Evolutionary conservation across 2,113 vertebrate species (phyloP), one percentile per base, ranked within the genome.

Genomic region (Urocitellus parryii): DNA sequence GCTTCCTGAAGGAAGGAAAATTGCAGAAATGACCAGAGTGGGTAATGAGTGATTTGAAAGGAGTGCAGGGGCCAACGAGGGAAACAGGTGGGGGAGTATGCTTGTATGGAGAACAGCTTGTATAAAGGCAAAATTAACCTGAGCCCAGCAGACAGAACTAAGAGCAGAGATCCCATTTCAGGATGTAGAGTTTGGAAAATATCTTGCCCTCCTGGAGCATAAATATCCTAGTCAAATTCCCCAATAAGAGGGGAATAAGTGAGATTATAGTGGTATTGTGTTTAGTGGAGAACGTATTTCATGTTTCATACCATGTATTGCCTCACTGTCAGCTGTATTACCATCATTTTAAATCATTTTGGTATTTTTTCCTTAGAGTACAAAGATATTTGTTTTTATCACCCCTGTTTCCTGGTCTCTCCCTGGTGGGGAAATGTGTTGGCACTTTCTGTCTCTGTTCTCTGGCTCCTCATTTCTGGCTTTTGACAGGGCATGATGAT

Each of bases 401-500:
- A 8, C 27, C 2, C 11, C 0, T 68, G 37, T 77, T 8, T 67
- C 56, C 37, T 61, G 53, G 37, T 78, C 45, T 93, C 86, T 87
- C 11, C 11, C 6, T 68, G 32, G 45, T 63, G 77, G 12, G 29
- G 32, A 83, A 56, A 63, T 39, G 29, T 20, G 20, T 58, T 67
- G 37, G 14, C 32, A 34, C 39, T 39, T 90, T 37, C 65, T 96
- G 94, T 91, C 94, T 94, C 51, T 81, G 51, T 91, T 96, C 65
- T 80, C 65, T 32, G 18, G 11, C 12, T 95, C 65, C 24, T 95
- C 80, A 91, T 94, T 97, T 87, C 93, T 85, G 42, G 80, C n/a
- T 93, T 93, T 91, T 92, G 63, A 95, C 78, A 81, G 90, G 73
- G 78, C 56, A 51, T 96, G 88, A 88, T 92, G 96, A 96, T 96